Evolutionary conservation across 2,113 vertebrate species (phyloP).

Genomic region (Eurystomus gularis): DNA sequence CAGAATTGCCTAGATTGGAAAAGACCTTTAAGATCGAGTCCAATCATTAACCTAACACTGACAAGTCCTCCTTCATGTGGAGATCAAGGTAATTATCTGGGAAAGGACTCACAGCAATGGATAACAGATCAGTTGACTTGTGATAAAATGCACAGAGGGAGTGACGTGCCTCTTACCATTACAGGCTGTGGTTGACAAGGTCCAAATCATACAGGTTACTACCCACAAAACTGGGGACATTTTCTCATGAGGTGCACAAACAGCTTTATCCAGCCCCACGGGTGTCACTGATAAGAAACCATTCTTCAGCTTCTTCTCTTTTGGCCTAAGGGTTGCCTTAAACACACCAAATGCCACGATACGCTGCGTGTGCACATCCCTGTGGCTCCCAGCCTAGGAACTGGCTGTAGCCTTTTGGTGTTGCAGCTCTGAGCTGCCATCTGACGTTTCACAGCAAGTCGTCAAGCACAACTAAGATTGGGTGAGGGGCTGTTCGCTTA

Average conservation of each 20-base stretch:
- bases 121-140: background rate
- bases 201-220: background rate
- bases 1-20: too few species aligned
- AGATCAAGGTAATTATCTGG: slow-evolving; percentile 4
- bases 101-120: background rate
- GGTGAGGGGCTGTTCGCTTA: background rate
- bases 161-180: background rate
- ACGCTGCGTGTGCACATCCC: background rate
- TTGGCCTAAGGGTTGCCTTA: background rate
- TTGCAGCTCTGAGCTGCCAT: background rate
- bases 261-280: background rate
- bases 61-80: background rate
- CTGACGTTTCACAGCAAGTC: background rate
- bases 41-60: too few species aligned
- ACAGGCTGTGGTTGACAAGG: background rate
- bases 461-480: background rate
- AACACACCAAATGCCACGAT: background rate
- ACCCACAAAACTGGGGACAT: background rate
- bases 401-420: background rate
- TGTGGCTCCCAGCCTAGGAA: background rate
- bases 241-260: background rate
- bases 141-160: background rate
- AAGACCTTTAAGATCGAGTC: too few species aligned
- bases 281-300: background rate
- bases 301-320: background rate